Base-by-base conservation (phyloP, 2,113 vertebrate genomes). In the Hypocryptadius cinnamomeus region DNA sequence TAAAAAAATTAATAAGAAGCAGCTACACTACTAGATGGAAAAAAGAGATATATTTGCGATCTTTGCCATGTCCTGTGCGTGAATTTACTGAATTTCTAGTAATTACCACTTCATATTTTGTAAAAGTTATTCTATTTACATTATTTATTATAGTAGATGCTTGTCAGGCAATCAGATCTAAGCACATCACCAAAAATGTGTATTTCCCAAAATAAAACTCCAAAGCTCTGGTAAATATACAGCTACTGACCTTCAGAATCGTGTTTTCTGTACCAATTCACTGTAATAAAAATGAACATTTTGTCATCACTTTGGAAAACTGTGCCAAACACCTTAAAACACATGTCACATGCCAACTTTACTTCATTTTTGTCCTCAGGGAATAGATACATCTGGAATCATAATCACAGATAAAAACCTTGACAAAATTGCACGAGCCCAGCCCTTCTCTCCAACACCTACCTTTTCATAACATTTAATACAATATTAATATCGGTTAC, bases 291-390 rank as follows among this genome's bases (percentile, higher is more conserved):
- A 98, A 96, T 96, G 97, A 97, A 97, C 97, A 96, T 97, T 98
- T 98, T 97, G 97, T 98, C 97, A 96, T 97, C 97, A 97, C 97
- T 98, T 98, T 97, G 96, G 97, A 96, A 98, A 97, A 97, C 94
- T 95, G 92, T 97, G 97, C 97, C 97, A 97, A 97, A 97, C 97
- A 98, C 97, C 97, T 98, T 98, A 97, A 97, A 98, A 98, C 97
- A 98, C 97, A 97, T 97, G 97, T 98, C 98, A 97, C 96, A 97
- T 82, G 97, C 97, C 97, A 97, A 95, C 97, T 97, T 96, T 96
- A 97, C 97, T 98, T 97, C 96, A 92, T 96, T 97, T 96, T 87
- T 90, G 95, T 97, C 97, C 97, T 96, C 68, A 3, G 97, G 97
- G 97, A 97, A 94, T 91, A 96, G 96, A 96, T 98, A 97, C 97